Percentiles rank a stretch among this genome's conserved stretches.
Conservation (phyloP, 1,140 invertebrate genomes). For the Cecropterus lyciades region DNA sequence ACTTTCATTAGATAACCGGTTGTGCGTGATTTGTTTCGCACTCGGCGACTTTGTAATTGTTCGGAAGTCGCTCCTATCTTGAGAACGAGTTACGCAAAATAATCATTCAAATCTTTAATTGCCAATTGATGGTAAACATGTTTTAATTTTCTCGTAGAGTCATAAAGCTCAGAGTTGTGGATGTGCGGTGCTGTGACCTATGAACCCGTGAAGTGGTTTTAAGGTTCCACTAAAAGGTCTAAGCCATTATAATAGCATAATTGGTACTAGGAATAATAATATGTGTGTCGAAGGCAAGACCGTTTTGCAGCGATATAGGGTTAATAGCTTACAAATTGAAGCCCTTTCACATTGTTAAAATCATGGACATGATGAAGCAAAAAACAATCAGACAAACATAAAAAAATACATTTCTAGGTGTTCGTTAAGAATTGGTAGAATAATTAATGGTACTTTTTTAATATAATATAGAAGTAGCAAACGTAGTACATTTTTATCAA, state of each 20-base stretch:
- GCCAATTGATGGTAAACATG: conserved; percentile 46
- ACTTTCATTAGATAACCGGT: conserved; percentile 21
- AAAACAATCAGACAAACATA: neutral
- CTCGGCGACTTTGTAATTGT: conserved; percentile 35
- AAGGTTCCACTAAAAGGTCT: conserved; percentile 30
- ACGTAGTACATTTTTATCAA: too few species aligned
- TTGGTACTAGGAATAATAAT: conserved; percentile 30
- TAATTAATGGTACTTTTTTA: too few species aligned
- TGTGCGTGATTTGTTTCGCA: conserved; percentile 30
- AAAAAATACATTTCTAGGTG: too few species aligned
- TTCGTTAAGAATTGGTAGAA: too few species aligned
- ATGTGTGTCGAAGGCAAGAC: conserved; percentile 18
- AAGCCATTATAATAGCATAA: conserved; percentile 23
- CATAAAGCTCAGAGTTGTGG: conserved; percentile 19
- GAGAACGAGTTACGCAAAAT: conserved; percentile 22
- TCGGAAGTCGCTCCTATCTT: conserved; percentile 35
- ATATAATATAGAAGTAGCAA: too few species aligned
- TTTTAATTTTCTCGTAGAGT: conserved; percentile 60
- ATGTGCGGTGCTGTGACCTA: conserved; percentile 21
- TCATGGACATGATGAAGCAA: neutral
- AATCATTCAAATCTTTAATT: conserved; percentile 54
- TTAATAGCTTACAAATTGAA: conserved; percentile 4
- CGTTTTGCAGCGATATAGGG: conserved; percentile 7
- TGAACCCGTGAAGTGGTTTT: conserved; percentile 19
- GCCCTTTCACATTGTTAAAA: conserved; percentile 12